Evolutionary conservation across 2,113 vertebrate species (phyloP).

Genomic region (Rhabdomys dilectus): DNA sequence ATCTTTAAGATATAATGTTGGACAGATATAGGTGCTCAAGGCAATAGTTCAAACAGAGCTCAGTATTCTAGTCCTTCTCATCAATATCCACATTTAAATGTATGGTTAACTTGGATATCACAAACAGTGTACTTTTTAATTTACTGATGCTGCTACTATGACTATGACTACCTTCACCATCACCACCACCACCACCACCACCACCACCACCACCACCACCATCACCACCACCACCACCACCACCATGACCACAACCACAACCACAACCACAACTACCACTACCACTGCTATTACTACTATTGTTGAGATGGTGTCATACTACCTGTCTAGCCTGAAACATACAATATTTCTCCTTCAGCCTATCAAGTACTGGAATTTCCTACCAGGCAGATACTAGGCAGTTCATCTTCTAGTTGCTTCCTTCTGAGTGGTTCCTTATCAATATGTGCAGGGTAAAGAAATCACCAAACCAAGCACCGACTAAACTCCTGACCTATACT

Average conservation of each 20-base stretch:
- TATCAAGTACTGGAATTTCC: not conserved
- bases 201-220: fast-evolving
- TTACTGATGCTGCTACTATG: not conserved
- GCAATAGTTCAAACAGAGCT: not conserved
- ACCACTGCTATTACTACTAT: not conserved
- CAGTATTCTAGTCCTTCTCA: not conserved
- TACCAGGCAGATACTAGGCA: not conserved
- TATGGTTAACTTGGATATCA: not conserved
- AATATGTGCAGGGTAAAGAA: not conserved
- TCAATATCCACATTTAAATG: not conserved
- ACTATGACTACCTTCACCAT: not conserved
- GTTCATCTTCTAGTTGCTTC: not conserved
- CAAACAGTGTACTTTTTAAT: not conserved
- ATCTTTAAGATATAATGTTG: not conserved
- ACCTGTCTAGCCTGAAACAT: not conserved
- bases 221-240: not conserved
- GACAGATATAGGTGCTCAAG: not conserved
- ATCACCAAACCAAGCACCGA: not conserved
- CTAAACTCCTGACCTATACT: not conserved
- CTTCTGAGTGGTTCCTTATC: not conserved
- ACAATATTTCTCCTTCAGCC: not conserved
- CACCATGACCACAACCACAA: too few relatives aligned
- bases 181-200: not conserved
- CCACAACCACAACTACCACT: not conserved
- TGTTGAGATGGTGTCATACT: not conserved